Evolutionary conservation across 2,797 vertebrate species (phyloP).

Genomic region (Valencia hispanica): DNA sequence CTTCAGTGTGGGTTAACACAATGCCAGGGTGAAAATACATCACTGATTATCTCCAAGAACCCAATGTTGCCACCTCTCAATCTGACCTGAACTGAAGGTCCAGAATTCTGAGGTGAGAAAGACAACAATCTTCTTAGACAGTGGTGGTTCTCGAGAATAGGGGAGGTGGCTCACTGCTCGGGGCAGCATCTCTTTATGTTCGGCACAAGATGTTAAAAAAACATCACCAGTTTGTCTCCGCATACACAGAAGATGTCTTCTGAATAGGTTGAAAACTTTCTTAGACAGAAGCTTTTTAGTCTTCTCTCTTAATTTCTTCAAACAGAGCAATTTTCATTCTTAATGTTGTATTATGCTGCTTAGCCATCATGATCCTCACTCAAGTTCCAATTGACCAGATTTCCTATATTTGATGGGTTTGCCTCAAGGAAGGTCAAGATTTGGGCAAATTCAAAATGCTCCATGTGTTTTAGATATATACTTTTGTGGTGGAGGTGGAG

Average conservation of each 20-base stretch:
- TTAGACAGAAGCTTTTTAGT: neutral
- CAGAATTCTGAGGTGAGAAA: neutral
- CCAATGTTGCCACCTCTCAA: neutral
- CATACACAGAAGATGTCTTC: neutral
- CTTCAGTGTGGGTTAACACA: neutral
- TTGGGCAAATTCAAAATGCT: neutral
- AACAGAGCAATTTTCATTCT: neutral
- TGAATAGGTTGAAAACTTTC: neutral
- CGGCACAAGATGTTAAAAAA: neutral
- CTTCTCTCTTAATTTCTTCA: neutral
- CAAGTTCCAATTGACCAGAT: no score
- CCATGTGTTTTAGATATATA: neutral
- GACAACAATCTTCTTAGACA: neutral
- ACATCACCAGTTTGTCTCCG: neutral
- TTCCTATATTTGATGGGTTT: neutral
- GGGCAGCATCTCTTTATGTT: neutral
- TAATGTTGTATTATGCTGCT: neutral
- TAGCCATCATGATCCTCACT: no score
- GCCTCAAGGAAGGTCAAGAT: neutral
- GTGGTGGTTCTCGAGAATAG: neutral
- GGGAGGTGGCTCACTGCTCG: neutral
- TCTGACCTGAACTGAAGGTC: neutral
- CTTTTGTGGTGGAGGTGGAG: neutral
- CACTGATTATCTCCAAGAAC: neutral
- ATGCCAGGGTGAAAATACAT: neutral